Base-by-base conservation (phyloP, 2,888 invertebrate genomes). In the Dryadula phaetusa region DNA sequence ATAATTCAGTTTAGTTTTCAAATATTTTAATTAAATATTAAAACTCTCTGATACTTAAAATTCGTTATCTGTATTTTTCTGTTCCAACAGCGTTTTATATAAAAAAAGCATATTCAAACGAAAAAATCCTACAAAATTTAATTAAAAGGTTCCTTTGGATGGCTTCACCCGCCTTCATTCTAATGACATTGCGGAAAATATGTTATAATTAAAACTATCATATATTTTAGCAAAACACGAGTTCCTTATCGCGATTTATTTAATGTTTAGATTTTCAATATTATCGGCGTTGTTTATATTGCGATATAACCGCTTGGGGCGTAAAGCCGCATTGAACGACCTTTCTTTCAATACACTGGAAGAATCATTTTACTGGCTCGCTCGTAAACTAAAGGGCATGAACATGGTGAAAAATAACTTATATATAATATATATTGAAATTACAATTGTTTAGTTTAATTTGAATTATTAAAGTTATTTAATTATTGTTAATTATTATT, bases 291-390 rank as follows among this genome's bases (percentile, higher is more conserved):
- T 12, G 28, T 60, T 60, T 60, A 60, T 60, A 60, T 42, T 12
- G 60, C 42, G 5, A 40, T 60, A 18, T 60, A 46, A 60, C 32
- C 32, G 28, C 46, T 46, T 8, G 32, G 18, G 32, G 18, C 60
- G 60, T 60, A 60, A 46, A 60, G 28, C 60, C 28, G 60, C 46
- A n/a, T 46, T 18, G 28, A 47, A 28, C 47, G 56, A 49, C 47
- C 28, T 58, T 64, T 64, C 37, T 49, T 16, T 58, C 47, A n/a
- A 64, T 64, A 64, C 53, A 44, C 44, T 58, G 16, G 58, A 47
- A 34, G 42, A 42, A 16, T 10, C n/a, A 44, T 60, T 60, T 25
- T 62, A 56, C 37, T 25, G 28, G 20, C 20, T 34, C 12, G 40
- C 22, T 37, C 56, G 37, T 56, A 37, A 56, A 56, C 12, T 12